Conservation (phyloP, 2,797 vertebrate genomes). For the Selene dorsalis region DNA sequence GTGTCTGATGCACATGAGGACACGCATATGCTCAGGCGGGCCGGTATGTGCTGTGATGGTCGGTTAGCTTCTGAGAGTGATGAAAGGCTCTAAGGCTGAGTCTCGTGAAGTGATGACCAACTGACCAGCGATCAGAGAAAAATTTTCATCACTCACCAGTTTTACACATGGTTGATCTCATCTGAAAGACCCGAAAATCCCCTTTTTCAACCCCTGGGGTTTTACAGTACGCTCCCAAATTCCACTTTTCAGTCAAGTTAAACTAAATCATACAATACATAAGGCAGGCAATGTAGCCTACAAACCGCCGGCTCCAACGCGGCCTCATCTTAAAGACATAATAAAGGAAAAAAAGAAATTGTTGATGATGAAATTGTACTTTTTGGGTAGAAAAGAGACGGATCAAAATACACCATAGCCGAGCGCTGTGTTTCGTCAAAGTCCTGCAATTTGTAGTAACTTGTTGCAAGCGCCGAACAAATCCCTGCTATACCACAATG, state of each 20-base stretch:
- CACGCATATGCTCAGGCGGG: conserved; percentile 52
- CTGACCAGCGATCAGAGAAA: conserved; percentile 62
- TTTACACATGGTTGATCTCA: conserved; percentile 52
- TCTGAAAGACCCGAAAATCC: conserved; percentile 37
- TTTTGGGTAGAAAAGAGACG: conserved; percentile 1
- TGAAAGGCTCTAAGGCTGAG: conserved; percentile 67
- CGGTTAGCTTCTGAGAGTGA: conserved; percentile 68
- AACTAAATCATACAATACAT: conserved; percentile 17
- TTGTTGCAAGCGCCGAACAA: conserved; percentile 31
- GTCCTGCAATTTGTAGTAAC: conserved; percentile 53
- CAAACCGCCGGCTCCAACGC: conserved; percentile 38
- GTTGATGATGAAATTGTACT: conserved; percentile 12
- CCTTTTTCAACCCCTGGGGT: conserved; percentile 28
- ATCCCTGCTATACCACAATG: conserved; percentile 54
- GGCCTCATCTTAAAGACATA: conserved; percentile 6
- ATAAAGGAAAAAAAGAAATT: not conserved
- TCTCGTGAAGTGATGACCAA: conserved; percentile 60
- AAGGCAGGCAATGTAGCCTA: conserved; percentile 19
- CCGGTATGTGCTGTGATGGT: conserved; percentile 59
- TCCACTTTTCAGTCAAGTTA: conserved; percentile 32
- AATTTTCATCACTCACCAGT: conserved; percentile 61
- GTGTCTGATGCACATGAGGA: conserved; percentile 61
- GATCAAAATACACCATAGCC: conserved; percentile 29
- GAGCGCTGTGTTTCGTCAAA: conserved; percentile 49
- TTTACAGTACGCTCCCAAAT: conserved; percentile 30